Conservation (phyloP, 2,797 vertebrate genomes). For the Taenioides sp. region DNA sequence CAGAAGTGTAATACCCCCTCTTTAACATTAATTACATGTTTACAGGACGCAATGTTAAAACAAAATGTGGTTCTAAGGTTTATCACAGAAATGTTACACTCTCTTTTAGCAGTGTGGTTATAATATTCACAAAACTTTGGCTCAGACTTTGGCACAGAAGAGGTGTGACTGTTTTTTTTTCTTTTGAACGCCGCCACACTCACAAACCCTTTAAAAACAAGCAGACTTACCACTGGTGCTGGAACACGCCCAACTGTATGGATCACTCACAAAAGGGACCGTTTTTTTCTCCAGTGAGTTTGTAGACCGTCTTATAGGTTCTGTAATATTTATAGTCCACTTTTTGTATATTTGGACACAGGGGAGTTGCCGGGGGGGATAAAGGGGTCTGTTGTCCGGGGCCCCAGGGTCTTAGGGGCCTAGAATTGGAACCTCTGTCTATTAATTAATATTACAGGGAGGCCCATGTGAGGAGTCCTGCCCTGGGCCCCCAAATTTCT, state of each 20-base stretch:
- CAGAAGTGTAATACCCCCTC: too few relatives aligned
- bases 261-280: constrained; percentile 13
- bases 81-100: neutral
- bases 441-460: too few relatives aligned
- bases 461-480: too few relatives aligned
- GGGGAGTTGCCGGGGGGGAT: too few relatives aligned
- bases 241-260: constrained; percentile 53
- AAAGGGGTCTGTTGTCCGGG: too few relatives aligned
- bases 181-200: neutral
- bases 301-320: too few relatives aligned
- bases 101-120: neutral
- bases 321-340: too few relatives aligned
- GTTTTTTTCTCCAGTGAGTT: neutral
- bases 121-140: neutral
- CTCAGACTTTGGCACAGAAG: neutral
- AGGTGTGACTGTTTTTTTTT: neutral
- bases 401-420: too few relatives aligned
- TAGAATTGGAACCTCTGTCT: too few relatives aligned
- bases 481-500: too few relatives aligned
- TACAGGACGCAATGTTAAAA: neutral
- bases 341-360: too few relatives aligned
- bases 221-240: constrained; percentile 54
- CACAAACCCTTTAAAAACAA: constrained; percentile 50
- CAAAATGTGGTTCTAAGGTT: neutral
- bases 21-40: neutral